phyloP scores from a whole-genome alignment of 2,888 invertebrate species.

The Ligdia adustata region DNA sequence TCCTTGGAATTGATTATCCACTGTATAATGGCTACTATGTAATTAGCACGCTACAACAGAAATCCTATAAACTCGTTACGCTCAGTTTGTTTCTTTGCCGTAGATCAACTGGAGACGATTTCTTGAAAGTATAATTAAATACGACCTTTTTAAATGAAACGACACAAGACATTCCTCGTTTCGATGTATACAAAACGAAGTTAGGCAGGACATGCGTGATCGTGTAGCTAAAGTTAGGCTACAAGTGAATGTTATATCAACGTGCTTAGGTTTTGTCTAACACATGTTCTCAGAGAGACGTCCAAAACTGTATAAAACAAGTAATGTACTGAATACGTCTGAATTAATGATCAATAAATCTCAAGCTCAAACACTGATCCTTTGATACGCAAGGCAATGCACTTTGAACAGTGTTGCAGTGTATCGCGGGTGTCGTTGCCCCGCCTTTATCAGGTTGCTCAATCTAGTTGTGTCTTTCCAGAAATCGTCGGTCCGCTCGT shows the following conservation, averaged over 20 bases:
- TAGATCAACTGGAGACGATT: slow-evolving; percentile 3
- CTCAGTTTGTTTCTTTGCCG: slow-evolving; percentile 5
- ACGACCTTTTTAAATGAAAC: slow-evolving; percentile 8
- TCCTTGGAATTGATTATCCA: too few species aligned
- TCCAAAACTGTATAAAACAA: too few species aligned
- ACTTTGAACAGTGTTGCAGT: slow-evolving; percentile 1
- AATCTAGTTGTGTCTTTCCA: slow-evolving; percentile 45
- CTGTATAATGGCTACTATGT: too few species aligned
- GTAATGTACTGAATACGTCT: too few species aligned
- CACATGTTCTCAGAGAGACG: too few species aligned
- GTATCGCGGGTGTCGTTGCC: slow-evolving; percentile 10
- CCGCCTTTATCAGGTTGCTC: slow-evolving; percentile 13
- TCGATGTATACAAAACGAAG: slow-evolving; percentile 2
- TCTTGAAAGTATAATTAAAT: slow-evolving; percentile 12
- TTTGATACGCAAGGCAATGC: neutral
- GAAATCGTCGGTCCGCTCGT: slow-evolving; percentile 79
- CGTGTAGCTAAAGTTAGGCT: slow-evolving; percentile 2
- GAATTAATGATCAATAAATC: neutral
- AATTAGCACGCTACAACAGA: too few species aligned
- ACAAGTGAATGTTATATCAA: neutral
- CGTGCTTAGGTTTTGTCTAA: neutral
- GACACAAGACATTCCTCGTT: neutral
- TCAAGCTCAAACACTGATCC: neutral
- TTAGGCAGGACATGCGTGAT: neutral
- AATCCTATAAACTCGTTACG: slow-evolving; percentile 11